Conservation (phyloP, 1,140 invertebrate genomes). For the Colletes latitarsis region DNA sequence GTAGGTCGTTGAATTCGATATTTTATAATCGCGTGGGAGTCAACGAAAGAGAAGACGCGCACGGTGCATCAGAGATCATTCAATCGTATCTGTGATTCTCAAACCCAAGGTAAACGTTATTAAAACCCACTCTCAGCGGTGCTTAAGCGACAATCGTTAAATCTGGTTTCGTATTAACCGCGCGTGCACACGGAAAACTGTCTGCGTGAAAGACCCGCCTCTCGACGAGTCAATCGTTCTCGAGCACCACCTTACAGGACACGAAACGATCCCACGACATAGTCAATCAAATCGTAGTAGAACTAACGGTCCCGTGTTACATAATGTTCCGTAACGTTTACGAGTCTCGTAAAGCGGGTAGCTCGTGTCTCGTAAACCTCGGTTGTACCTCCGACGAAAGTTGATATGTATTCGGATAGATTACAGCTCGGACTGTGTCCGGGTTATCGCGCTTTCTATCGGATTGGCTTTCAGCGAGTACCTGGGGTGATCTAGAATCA, state of each 20-base stretch:
- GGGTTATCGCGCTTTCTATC: slow-evolving; percentile 42
- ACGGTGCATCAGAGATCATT: too few species aligned
- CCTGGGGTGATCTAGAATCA: background rate
- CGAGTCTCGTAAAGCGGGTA: background rate
- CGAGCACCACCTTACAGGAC: background rate
- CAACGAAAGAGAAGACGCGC: too few species aligned
- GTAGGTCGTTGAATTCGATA: too few species aligned
- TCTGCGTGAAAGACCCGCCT: too few species aligned
- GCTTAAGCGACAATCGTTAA: slow-evolving; percentile 5
- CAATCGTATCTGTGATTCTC: background rate
- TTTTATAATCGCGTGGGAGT: too few species aligned
- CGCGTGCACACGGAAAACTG: background rate
- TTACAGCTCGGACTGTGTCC: background rate
- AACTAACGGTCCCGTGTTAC: background rate
- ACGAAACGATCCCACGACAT: background rate
- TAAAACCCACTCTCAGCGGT: background rate
- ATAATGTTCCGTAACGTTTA: background rate
- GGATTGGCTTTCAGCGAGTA: slow-evolving; percentile 1
- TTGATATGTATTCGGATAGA: slow-evolving; percentile 9
- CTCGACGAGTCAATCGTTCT: background rate
- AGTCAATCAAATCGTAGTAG: slow-evolving; percentile 14
- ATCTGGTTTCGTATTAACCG: background rate
- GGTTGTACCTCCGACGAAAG: background rate
- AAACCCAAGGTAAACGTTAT: background rate
- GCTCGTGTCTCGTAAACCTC: background rate